phyloP scores from a whole-genome alignment of 2,797 vertebrate species.

The Otus scops region DNA sequence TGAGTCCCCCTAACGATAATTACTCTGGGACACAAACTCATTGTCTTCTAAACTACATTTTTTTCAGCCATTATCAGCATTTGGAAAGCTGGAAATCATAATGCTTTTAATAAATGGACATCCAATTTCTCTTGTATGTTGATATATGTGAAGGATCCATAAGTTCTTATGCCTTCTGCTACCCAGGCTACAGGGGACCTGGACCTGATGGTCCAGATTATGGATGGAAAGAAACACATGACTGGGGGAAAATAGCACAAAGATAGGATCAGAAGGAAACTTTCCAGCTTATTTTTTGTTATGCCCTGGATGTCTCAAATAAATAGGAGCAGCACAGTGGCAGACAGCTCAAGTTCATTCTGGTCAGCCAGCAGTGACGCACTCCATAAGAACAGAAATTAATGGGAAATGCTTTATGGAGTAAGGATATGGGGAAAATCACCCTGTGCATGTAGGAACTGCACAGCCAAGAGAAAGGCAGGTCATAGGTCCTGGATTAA shows the following conservation, averaged over 20 bases:
- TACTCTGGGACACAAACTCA: not conserved
- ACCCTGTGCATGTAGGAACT: rapidly evolving
- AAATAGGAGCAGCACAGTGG: not conserved
- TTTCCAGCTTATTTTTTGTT: not conserved
- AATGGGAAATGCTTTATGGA: not conserved
- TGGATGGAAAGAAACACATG: not conserved
- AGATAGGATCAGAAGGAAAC: not conserved
- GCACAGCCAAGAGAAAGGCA: not conserved
- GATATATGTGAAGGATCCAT: not conserved
- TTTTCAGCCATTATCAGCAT: not conserved
- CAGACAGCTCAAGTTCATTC: not conserved
- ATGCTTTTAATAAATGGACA: not conserved
- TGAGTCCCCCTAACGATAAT: not conserved
- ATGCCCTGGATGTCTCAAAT: not conserved
- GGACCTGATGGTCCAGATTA: not conserved
- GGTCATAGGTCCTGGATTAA: not conserved
- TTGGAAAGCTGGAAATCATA: not conserved
- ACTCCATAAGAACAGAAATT: not conserved
- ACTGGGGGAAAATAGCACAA: not conserved
- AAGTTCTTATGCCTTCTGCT: not conserved
- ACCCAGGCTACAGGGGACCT: not conserved
- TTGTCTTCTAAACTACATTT: not conserved
- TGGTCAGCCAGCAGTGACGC: not conserved
- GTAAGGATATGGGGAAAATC: not conserved
- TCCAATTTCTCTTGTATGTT: not conserved